These are phyloP conservation scores for Gulo gulo DNA, from an alignment of 2,113 vertebrate genomes.

Conservation along the genomic window DNA sequence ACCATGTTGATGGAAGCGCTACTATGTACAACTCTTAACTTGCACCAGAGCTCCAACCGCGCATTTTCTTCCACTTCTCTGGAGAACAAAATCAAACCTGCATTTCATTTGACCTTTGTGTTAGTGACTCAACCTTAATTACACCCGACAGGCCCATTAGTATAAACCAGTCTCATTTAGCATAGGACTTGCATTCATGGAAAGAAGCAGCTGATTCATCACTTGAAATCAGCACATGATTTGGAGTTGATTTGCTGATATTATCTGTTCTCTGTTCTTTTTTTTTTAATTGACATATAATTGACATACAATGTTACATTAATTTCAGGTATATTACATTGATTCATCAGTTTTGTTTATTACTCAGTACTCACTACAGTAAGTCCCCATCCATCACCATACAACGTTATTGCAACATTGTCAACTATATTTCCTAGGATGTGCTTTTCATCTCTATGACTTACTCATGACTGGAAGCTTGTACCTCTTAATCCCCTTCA, in stretches of 20 bases:
- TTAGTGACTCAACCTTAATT: neutral
- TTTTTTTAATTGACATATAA: neutral
- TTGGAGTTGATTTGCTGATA: neutral
- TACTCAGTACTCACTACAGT: too few species aligned
- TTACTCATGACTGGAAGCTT: neutral
- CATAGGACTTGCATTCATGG: neutral
- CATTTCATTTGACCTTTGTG: constrained; percentile 43
- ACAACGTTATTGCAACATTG: neutral
- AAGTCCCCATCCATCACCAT: neutral
- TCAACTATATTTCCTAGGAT: neutral
- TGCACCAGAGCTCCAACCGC: neutral
- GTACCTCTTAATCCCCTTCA: neutral
- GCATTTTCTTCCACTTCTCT: neutral
- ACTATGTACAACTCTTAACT: neutral
- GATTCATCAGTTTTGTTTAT: neutral
- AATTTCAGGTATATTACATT: neutral
- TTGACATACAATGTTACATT: neutral
- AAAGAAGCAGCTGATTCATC: neutral
- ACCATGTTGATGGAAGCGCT: neutral
- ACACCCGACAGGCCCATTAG: constrained; percentile 16
- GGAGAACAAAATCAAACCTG: neutral
- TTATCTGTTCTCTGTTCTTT: neutral
- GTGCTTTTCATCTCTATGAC: neutral
- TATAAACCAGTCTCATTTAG: neutral
- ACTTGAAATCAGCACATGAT: neutral